A percentile compares a stretch with the other conserved stretches of the same genome.
phyloP scores from a whole-genome alignment of 1,140 invertebrate species.

The Apis dorsata region DNA sequence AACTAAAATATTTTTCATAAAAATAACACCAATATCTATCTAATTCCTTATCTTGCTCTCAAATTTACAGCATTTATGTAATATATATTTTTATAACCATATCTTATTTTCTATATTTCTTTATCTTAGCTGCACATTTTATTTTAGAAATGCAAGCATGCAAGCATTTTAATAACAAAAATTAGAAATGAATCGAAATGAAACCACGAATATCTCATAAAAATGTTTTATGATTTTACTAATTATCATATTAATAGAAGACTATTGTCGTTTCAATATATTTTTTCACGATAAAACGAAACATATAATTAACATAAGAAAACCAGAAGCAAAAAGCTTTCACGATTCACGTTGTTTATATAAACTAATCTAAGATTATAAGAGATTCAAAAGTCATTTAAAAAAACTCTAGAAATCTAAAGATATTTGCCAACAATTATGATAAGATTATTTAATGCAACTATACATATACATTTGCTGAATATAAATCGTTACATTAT shows the following conservation, averaged over 20 bases:
- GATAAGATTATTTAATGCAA: slow-evolving; percentile 7
- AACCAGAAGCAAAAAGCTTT: too few species aligned
- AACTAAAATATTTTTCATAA: not conserved
- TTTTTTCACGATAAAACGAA: not conserved
- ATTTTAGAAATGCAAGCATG: not conserved
- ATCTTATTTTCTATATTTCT: not conserved
- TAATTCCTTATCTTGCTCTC: not conserved
- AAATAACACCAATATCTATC: not conserved
- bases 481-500: slow-evolving; percentile 25
- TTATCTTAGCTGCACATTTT: not conserved
- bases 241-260: not conserved
- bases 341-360: too few species aligned
- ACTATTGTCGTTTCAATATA: not conserved
- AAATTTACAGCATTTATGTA: not conserved
- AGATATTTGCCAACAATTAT: not conserved
- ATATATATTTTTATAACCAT: not conserved
- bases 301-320: too few species aligned
- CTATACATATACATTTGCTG: not conserved
- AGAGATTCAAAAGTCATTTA: not conserved
- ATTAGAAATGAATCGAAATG: not conserved
- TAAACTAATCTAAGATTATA: too few species aligned
- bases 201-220: not conserved
- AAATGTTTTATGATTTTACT: not conserved
- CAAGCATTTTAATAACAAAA: not conserved
- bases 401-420: not conserved